These are phyloP conservation scores for Chironomus striatipennis DNA, from an alignment of 1,140 invertebrate species.

Conservation along the genomic window DNA sequence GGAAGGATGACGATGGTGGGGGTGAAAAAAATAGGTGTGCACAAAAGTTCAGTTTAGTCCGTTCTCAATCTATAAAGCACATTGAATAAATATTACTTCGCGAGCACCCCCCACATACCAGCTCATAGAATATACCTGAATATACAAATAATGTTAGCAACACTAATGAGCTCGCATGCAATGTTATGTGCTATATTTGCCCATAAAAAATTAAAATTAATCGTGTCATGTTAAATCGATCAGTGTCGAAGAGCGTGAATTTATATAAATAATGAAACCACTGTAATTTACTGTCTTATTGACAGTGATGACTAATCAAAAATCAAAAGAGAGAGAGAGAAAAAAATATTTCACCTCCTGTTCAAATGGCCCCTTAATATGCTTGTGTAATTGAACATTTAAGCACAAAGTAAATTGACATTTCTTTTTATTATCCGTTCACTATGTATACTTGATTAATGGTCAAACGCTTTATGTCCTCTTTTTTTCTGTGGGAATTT, in stretches of 20 bases:
- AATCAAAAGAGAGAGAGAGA: too few species aligned
- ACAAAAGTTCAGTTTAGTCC: background rate
- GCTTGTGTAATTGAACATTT: background rate
- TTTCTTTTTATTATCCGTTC: too few species aligned
- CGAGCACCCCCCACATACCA: too few species aligned
- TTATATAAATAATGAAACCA: background rate
- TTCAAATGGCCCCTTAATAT: too few species aligned
- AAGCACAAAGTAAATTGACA: background rate
- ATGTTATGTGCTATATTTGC: background rate
- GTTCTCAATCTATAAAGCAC: background rate
- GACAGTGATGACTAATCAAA: background rate
- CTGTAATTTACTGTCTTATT: background rate
- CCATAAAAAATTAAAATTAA: background rate
- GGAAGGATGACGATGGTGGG: too few species aligned
- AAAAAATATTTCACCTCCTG: too few species aligned
- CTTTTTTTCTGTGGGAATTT: too few species aligned
- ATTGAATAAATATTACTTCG: background rate
- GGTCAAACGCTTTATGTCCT: background rate
- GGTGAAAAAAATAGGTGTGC: background rate
- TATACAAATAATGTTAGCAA: background rate
- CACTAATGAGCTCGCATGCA: background rate
- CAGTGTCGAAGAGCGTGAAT: background rate
- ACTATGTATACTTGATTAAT: background rate
- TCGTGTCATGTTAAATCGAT: background rate
- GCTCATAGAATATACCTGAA: background rate